Conservation (phyloP, 2,113 vertebrate species). For the Odontesthes bonariensis region DNA sequence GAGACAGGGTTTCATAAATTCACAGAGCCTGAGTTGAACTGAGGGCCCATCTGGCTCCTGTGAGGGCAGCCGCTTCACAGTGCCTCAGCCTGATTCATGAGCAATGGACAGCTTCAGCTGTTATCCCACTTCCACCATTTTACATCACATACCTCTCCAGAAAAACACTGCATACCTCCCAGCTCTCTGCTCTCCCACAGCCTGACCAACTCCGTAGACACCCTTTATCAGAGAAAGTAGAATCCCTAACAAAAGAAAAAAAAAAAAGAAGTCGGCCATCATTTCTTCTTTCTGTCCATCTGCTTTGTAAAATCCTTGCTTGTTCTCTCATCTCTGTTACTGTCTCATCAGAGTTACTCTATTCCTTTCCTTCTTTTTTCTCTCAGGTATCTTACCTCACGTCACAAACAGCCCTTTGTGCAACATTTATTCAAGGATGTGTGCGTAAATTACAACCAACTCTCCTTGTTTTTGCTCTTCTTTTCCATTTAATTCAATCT, state of each 20-base stretch:
- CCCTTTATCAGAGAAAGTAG: constrained; percentile 40
- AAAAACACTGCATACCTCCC: constrained; percentile 56
- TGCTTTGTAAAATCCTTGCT: constrained; percentile 8
- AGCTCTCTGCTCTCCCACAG: constrained; percentile 46
- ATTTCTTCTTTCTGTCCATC: constrained; percentile 59
- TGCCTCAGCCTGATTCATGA: constrained; percentile 80
- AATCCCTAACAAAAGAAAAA: constrained; percentile 8
- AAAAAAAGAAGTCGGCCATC: constrained; percentile 11
- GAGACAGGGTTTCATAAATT: not conserved
- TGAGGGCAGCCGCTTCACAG: constrained; percentile 76
- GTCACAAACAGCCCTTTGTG: not conserved
- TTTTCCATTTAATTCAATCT: constrained; percentile 31
- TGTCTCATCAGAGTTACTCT: constrained; percentile 6
- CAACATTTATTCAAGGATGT: not conserved
- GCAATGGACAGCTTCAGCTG: constrained; percentile 76
- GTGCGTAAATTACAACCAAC: constrained; percentile 34
- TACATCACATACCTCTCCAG: constrained; percentile 63
- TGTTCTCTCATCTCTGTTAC: not conserved
- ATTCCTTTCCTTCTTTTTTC: constrained; percentile 11
- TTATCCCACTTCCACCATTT: constrained; percentile 69
- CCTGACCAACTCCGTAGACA: constrained; percentile 23
- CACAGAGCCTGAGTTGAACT: constrained; percentile 41
- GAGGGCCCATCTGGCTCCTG: constrained; percentile 78
- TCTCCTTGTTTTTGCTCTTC: constrained; percentile 34
- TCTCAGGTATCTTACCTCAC: constrained; percentile 18